Base-by-base conservation (phyloP, 2,797 vertebrate species). In the Rhinophrynus dorsalis region DNA sequence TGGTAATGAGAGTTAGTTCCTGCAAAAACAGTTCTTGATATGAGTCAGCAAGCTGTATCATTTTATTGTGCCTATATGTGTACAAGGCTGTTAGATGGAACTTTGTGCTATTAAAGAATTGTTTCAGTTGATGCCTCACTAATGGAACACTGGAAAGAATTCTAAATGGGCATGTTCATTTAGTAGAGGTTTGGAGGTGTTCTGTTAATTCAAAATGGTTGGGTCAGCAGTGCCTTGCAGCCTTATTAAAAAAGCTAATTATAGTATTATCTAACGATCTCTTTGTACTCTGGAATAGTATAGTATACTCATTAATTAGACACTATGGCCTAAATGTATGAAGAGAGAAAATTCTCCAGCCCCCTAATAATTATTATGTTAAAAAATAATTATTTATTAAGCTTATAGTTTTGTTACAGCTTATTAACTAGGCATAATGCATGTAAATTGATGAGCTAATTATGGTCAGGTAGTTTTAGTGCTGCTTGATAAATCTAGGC, bases 1-100 rank as follows among this genome's bases (percentile, higher is more conserved):
- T 24, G 20, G 30, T 51, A 59, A 58, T 24, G 13, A 51, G 13
- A 11, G 47, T 27, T 50, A n/a, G n/a, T n/a, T n/a, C 51, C 15
- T 11, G 8, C 4, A 40, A 68, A 68, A 30, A 13, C 5, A 5
- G 17, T 17, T n/a, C 27, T 40, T 12, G 26, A 15, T 27, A 30
- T 48, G n/a, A 59, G 54, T 68, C 66, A 68, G 44, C 17, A 40
- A 27, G 40, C 38, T 50, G 33, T 51, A 51, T 40, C 21, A 68
- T 58, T 50, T 48, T 38, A 1, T 27, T 24, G 15, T 58, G 24
- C 48, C n/a, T 50, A 17, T 38, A n/a, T 54, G 38, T 27, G 44
- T 23, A 38, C 27, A 59, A 11, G 15, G 9, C 12, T 5, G 15
- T 17, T 1, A 35, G 3, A 21, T 45, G 13, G 27, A 35, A 9